These are phyloP conservation scores for Platerodrilus igneus DNA, from an alignment of 2,888 invertebrate species.

Conservation along the genomic window DNA sequence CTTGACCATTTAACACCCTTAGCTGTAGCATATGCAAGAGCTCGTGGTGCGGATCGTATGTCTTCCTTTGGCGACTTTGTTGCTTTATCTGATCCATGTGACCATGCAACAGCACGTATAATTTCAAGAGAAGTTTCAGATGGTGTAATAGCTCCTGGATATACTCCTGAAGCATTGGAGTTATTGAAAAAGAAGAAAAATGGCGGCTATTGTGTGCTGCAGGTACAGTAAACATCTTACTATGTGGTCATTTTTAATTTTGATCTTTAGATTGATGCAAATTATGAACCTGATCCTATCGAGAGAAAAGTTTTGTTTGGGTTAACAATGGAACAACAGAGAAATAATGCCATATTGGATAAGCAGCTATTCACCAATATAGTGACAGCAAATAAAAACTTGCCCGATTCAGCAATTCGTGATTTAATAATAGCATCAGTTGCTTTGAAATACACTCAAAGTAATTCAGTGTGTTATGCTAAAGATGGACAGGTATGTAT, in stretches of 20 bases:
- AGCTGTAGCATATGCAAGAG: slow-evolving; percentile 90
- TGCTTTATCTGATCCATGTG: slow-evolving; percentile 88
- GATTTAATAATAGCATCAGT: slow-evolving; percentile 95
- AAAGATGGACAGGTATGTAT: slow-evolving; percentile 73
- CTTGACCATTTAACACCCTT: slow-evolving; percentile 68
- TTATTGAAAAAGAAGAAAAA: slow-evolving; percentile 92
- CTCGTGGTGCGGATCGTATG: slow-evolving; percentile 97
- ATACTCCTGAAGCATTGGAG: slow-evolving; percentile 74
- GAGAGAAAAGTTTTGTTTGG: slow-evolving; percentile 85
- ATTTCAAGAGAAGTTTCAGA: slow-evolving; percentile 94
- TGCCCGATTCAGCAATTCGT: slow-evolving; percentile 72
- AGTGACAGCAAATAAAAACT: slow-evolving; percentile 63
- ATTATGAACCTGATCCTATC: slow-evolving; percentile 72
- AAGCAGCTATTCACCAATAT: slow-evolving; percentile 73
- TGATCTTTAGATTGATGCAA: slow-evolving; percentile 69
- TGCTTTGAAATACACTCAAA: slow-evolving; percentile 95
- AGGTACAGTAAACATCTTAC: slow-evolving; percentile 48
- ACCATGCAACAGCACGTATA: slow-evolving; percentile 83
- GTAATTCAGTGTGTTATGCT: slow-evolving; percentile 97
- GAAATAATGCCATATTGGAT: slow-evolving; percentile 85
- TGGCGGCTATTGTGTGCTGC: slow-evolving; percentile 84
- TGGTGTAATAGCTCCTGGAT: slow-evolving; percentile 96
- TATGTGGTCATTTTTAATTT: not conserved
- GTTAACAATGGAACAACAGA: slow-evolving; percentile 76
- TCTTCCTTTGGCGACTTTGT: slow-evolving; percentile 98